Conservation (phyloP, 2,113 vertebrate genomes). For the Prionailurus bengalensis region DNA sequence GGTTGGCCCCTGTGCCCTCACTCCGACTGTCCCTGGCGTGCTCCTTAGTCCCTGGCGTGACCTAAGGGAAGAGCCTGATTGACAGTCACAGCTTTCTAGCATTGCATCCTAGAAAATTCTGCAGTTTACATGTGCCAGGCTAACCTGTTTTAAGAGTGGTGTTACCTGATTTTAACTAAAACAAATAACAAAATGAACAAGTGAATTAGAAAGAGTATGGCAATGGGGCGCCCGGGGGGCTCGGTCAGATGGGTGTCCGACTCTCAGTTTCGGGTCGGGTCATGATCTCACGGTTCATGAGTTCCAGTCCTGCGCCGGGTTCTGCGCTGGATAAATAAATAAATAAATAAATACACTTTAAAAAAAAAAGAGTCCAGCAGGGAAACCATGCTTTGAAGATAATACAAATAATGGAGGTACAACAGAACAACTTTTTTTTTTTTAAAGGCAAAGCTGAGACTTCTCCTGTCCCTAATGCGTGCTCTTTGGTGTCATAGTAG, state of each 20-base stretch:
- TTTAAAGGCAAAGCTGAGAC: background rate
- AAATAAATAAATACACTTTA: no score
- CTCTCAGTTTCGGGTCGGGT: no score
- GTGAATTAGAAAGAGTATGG: background rate
- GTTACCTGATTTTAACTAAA: background rate
- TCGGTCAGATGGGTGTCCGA: no score
- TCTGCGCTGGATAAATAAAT: no score
- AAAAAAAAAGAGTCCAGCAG: background rate
- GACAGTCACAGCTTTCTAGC: no score
- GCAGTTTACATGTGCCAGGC: background rate
- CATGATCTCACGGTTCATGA: no score
- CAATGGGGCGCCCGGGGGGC: background rate
- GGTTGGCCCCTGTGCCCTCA: background rate
- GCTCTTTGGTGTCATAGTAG: background rate
- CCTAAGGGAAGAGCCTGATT: background rate
- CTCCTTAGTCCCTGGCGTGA: background rate
- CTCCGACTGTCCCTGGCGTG: fast-evolving
- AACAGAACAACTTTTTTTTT: background rate
- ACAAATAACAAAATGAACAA: background rate
- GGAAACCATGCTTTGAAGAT: background rate
- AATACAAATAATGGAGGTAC: background rate
- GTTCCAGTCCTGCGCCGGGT: no score
- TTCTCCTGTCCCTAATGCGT: background rate
- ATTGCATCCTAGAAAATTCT: background rate
- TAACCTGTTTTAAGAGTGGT: background rate